Conservation (phyloP, 2,888 invertebrate genomes). For the Aplocera efformata region DNA sequence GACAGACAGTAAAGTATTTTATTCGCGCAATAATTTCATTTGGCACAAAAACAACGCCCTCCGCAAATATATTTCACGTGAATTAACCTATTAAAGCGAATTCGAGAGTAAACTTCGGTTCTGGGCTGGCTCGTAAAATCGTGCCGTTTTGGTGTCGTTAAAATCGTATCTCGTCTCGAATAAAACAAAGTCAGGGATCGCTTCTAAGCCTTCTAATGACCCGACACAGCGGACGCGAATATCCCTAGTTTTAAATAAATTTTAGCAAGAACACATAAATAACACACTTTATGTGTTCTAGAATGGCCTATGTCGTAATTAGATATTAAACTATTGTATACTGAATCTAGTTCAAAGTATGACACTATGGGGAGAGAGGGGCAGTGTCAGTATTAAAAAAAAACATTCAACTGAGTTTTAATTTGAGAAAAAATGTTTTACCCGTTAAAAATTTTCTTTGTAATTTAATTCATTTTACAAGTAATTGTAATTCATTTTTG, state of each 20-base stretch:
- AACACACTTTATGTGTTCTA: too few species aligned
- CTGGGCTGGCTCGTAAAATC: constrained; percentile 53
- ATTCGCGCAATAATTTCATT: constrained; percentile 76
- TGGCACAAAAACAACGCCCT: constrained; percentile 72
- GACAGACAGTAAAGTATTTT: constrained; percentile 80
- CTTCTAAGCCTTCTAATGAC: constrained; percentile 14
- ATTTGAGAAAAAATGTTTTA: too few species aligned
- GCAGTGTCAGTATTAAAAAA: too few species aligned
- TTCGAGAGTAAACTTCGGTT: constrained; percentile 63
- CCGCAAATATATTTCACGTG: constrained; percentile 69
- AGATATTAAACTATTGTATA: too few species aligned
- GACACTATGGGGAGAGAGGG: too few species aligned
- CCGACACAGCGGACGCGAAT: constrained; percentile 13
- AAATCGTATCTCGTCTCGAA: constrained; percentile 29
- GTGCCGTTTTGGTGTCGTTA: constrained; percentile 38
- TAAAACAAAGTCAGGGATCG: constrained; percentile 20
- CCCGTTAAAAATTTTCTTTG: too few species aligned
- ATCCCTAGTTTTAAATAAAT: constrained; percentile 6
- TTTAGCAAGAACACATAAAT: too few species aligned
- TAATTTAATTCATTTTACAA: too few species aligned
- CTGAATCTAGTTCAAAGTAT: too few species aligned
- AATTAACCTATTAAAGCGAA: constrained; percentile 74
- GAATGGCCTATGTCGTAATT: too few species aligned
- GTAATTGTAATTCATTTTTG: too few species aligned
- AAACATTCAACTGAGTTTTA: too few species aligned